Base-by-base conservation (phyloP, 2,888 invertebrate genomes). In the Archips xylosteana region DNA sequence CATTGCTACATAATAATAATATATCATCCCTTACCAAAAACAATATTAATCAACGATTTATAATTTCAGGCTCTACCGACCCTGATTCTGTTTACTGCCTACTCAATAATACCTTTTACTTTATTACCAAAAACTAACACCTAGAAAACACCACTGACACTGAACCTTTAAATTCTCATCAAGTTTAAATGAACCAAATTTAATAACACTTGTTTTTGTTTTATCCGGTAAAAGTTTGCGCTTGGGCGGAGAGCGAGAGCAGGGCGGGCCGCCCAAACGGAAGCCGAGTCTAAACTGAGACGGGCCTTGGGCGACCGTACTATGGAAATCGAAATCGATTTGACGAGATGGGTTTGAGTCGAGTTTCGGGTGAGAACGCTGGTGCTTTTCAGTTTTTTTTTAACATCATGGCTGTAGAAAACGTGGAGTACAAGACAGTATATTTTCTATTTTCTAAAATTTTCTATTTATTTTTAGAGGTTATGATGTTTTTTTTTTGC, bases 181-280 rank as follows among this genome's bases (percentile, higher is more conserved):
- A 6, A 5, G 49, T 49, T 32, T 57, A 32, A 57, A 5, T 32
- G 15, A 34, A 13, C 5, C 34, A 34, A 32, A 59, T 13, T 59
- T 59, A 23, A 23, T 1, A 23, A 62, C 39, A 39, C 39, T 2
- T 42, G 5, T 15, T 23, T 39, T 62, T 23, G 23, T 23, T 62
- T 62, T 61, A 59, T 59, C 45, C 62, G 61, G 10, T 1, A 9
- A 72, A 76, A 66, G 62, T 77, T 75, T 75, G 78, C 78, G 83
- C 82, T 81, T 83, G 81, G 75, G 42, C 76, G 64, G 75, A 61
- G 63, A 68, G 72, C 74, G 74, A 78, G 83, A 83, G 87, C 74
- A 79, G 83, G 84, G 87, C 88, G 86, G 82, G 82, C 83, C 87
- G 89, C 88, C 85, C 82, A 78, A 78, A 71, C 87, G 84, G 80